phyloP scores from a whole-genome alignment of 2,797 vertebrate species.

The Oreochromis mossambicus region DNA sequence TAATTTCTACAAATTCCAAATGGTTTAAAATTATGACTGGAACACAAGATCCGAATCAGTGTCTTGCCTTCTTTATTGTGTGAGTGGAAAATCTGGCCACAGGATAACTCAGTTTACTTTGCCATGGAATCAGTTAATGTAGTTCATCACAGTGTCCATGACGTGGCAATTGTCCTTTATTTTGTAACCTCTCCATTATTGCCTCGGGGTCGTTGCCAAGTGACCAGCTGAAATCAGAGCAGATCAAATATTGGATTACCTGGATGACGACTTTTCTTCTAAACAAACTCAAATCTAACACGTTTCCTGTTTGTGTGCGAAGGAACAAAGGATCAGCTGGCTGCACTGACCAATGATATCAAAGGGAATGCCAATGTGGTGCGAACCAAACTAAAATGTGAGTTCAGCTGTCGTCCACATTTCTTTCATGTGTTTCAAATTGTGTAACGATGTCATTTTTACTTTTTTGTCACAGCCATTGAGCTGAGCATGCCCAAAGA shows the following conservation, averaged over 20 bases:
- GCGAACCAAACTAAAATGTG: constrained; percentile 87
- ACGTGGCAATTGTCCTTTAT: background rate
- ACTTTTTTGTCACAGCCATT: constrained; percentile 76
- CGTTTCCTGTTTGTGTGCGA: constrained; percentile 9
- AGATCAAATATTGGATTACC: constrained; percentile 44
- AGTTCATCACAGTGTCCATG: background rate
- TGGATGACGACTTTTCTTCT: background rate
- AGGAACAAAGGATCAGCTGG: constrained; percentile 91
- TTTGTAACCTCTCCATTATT: constrained; percentile 13
- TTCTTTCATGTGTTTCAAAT: background rate
- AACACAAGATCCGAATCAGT: background rate
- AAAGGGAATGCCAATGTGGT: constrained; percentile 88
- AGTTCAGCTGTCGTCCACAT: constrained; percentile 40
- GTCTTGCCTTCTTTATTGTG: background rate
- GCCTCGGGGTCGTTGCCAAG: constrained; percentile 31
- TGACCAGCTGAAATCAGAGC: constrained; percentile 22
- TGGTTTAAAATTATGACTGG: background rate
- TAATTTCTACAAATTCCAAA: background rate
- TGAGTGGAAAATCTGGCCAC: background rate
- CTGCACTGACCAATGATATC: constrained; percentile 87
- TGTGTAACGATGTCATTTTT: background rate
- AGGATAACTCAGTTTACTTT: background rate
- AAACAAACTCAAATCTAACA: background rate
- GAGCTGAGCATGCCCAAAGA: constrained; percentile 85
- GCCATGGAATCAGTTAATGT: background rate